These are phyloP conservation scores for Cataglyphis albicans DNA, from an alignment of 2,888 invertebrate species.

Conservation along the genomic window DNA sequence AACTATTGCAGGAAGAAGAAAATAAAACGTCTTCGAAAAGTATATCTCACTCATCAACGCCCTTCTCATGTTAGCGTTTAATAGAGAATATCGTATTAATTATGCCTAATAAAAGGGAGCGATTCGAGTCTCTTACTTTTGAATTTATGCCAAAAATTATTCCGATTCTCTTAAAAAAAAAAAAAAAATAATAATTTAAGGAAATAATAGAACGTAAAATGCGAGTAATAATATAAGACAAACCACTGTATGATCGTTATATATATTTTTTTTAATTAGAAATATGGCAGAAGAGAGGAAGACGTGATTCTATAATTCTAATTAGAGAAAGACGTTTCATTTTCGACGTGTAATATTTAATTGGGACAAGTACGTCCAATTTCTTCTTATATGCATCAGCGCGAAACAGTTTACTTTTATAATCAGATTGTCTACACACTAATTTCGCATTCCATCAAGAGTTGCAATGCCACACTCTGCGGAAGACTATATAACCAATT, in stretches of 20 bases:
- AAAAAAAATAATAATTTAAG: neutral
- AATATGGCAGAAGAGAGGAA: conserved; percentile 45
- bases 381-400: conserved; percentile 1
- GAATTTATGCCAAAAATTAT: neutral
- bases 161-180: neutral
- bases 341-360: conserved; percentile 26
- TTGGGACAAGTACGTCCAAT: conserved; percentile 16
- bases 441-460: conserved; percentile 25
- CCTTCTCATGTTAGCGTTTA: conserved; percentile 6
- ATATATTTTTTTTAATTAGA: neutral
- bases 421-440: conserved; percentile 35
- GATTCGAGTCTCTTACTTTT: neutral
- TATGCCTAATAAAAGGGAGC: neutral
- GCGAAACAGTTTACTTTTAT: conserved; percentile 21
- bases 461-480: conserved; percentile 9
- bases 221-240: neutral
- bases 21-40: conserved; percentile 64
- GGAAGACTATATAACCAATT: conserved; percentile 58
- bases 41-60: conserved; percentile 41
- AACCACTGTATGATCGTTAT: neutral
- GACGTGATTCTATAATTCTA: conserved; percentile 32
- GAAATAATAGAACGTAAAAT: neutral
- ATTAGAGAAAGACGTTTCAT: conserved; percentile 40
- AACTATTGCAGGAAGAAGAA: conserved; percentile 79
- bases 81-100: neutral